Conservation (phyloP, 1,140 invertebrate genomes). For the Cotesia chilonis region DNA sequence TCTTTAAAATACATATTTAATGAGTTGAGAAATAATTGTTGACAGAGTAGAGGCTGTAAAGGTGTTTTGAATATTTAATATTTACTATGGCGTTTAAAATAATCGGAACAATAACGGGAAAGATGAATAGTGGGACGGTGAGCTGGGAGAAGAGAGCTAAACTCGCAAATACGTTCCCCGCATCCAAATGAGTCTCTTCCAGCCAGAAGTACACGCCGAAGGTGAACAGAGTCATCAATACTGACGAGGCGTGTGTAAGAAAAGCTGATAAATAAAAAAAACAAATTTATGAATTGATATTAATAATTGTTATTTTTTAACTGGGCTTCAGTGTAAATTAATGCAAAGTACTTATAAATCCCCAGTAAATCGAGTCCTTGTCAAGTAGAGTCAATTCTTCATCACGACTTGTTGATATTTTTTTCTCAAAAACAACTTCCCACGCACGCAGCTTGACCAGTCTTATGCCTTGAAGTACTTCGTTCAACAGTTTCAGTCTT, state of each 20-base stretch:
- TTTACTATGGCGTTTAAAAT: conserved; percentile 78
- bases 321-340: conserved; percentile 25
- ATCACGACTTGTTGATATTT: conserved; percentile 72
- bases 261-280: conserved; percentile 69
- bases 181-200: conserved; percentile 69
- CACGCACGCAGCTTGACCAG: conserved; percentile 84
- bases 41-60: background rate
- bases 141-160: conserved; percentile 83
- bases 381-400: conserved; percentile 78
- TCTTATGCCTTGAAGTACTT: conserved; percentile 83
- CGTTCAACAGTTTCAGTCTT: conserved; percentile 78
- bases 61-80: conserved; percentile 45
- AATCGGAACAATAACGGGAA: conserved; percentile 81
- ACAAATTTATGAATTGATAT: conserved; percentile 1
- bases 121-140: conserved; percentile 80
- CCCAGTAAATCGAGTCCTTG: conserved; percentile 79
- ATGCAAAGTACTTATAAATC: conserved; percentile 73
- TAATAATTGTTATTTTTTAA: conserved; percentile 10
- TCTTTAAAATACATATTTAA: conserved; percentile 62
- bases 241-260: conserved; percentile 77
- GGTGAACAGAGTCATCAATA: conserved; percentile 77
- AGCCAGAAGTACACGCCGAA: conserved; percentile 73
- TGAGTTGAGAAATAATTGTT: conserved; percentile 24
- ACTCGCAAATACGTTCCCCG: conserved; percentile 78
- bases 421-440: conserved; percentile 78